Evolutionary conservation across 2,113 vertebrate genomes (phyloP).

Genomic region (Lasiurus cinereus): DNA sequence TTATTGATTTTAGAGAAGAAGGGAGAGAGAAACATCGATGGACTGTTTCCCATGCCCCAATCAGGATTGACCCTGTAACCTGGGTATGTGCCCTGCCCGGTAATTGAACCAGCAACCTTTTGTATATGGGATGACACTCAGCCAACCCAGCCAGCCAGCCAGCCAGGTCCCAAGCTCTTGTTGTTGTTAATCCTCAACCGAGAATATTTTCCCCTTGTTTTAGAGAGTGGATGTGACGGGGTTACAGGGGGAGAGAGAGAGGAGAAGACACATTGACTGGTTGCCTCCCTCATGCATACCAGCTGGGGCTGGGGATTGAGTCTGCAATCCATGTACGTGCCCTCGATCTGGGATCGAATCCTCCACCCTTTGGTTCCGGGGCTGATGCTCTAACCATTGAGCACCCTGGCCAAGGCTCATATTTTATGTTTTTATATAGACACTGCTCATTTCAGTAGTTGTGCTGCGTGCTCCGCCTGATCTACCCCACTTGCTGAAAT

Average conservation of each 20-base stretch:
- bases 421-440: neutral
- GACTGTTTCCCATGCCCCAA: neutral
- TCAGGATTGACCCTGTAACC: neutral
- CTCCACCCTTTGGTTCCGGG: no score
- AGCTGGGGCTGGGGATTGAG: no score
- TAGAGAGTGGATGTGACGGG: no score
- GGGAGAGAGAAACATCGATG: neutral
- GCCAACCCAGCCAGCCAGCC: neutral
- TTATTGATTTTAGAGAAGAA: neutral
- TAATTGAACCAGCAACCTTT: neutral
- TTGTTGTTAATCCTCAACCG: no score
- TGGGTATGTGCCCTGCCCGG: neutral
- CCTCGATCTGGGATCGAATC: no score
- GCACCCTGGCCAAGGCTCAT: no score
- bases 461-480: neutral
- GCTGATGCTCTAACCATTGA: no score
- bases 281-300: no score
- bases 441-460: neutral
- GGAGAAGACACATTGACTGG: no score
- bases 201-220: no score
- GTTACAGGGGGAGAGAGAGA: no score
- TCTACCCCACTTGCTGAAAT: neutral
- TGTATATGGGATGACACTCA: neutral
- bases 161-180: neutral
- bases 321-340: no score